These are phyloP conservation scores for Ecliptopera silaceata DNA, from an alignment of 2,888 invertebrate genomes.

Conservation along the genomic window DNA sequence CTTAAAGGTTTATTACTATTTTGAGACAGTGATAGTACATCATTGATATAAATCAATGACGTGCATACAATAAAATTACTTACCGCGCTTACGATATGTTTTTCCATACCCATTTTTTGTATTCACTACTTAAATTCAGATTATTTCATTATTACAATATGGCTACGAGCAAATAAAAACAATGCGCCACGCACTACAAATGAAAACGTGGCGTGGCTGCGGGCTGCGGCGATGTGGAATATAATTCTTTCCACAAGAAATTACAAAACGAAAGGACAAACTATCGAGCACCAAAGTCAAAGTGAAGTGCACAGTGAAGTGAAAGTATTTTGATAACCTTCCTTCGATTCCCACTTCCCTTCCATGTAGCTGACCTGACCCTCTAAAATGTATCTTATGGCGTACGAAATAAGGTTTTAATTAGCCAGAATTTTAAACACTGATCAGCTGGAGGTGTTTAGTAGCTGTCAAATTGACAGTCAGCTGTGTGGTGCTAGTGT, in stretches of 20 bases:
- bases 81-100: slow-evolving; percentile 53
- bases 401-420: too few species aligned
- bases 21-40: neutral
- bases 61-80: slow-evolving; percentile 19
- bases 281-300: neutral
- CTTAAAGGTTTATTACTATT: too few species aligned
- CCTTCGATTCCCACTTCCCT: too few species aligned
- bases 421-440: too few species aligned
- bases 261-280: too few species aligned
- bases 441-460: too few species aligned
- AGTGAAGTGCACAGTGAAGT: neutral
- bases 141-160: slow-evolving; percentile 12
- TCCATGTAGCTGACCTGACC: too few species aligned
- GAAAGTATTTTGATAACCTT: neutral
- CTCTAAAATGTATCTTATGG: too few species aligned
- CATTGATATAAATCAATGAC: too few species aligned
- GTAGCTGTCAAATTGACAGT: too few species aligned
- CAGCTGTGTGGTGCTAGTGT: too few species aligned
- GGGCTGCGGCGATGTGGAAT: neutral
- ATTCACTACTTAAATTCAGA: neutral
- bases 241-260: too few species aligned
- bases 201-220: slow-evolving; percentile 17
- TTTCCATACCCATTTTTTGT: slow-evolving; percentile 67
- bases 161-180: neutral
- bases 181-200: neutral